Base-by-base conservation (phyloP, 2,888 invertebrate species). In the Phragmatobia fuliginosa region DNA sequence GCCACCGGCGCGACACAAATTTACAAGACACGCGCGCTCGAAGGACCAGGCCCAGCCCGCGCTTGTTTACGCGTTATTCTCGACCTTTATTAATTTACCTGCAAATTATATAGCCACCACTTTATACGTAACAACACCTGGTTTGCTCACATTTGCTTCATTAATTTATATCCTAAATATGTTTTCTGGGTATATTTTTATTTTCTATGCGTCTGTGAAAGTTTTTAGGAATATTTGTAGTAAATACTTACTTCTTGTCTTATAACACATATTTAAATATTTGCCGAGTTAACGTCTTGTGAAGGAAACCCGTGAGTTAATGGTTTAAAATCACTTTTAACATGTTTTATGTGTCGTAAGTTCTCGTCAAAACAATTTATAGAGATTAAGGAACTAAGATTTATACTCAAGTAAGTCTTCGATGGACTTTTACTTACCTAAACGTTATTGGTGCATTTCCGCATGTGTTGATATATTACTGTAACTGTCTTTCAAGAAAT, bases 21-120 rank as follows among this genome's bases (percentile, higher is more conserved):
- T 25, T n/a, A n/a, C n/a, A n/a, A n/a, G n/a, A n/a, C n/a, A n/a
- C n/a, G n/a, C n/a, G n/a, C n/a, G 18, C 62, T 31, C 45, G 31
- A 25, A 28, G 2, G 31, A 31, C 21, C 31, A 21, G 21, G 18
- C 6, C 59, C 31, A 28, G 62, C 32, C 32, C 21, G 36, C 11
- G 38, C 58, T 38, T 58, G 66, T 45, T 66, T 66, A 66, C 33
- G 45, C 36, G 61, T 67, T 67, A 52, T 67, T 62, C 49, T 52
- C 45, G 5, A 36, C 36, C 28, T 36, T 61, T 60, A 52, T 36
- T 52, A 61, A 31, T 25, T 14, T 36, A 49, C 49, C 41, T 61
- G 45, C n/a, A 49, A 21, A 36, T 61, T 60, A 60, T 60, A 36
- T 32, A 67, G 25, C 32, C 61, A 49, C 33, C 32, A 10, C 25